These are phyloP conservation scores for Ditylenchus weischeri DNA, from an alignment of 2,888 invertebrate genomes.

Conservation along the genomic window DNA sequence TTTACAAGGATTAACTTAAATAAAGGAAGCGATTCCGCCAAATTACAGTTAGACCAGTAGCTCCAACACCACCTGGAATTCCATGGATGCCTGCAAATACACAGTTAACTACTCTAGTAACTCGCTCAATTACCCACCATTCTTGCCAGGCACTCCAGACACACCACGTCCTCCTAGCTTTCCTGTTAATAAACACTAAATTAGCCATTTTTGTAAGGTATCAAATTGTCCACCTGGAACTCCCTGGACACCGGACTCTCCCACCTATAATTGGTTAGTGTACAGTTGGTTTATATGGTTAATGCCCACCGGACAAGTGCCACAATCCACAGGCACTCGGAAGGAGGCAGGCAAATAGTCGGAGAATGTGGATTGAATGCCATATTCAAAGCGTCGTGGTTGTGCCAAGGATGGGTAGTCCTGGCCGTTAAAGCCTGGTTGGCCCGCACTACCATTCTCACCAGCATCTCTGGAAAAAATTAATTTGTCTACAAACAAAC, in stretches of 20 bases:
- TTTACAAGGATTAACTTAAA: not conserved
- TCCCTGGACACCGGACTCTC: not conserved
- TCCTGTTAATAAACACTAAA: too few species aligned
- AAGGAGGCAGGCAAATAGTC: not conserved
- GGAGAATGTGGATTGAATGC: not conserved
- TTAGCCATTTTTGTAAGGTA: too few species aligned
- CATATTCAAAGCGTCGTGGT: not conserved
- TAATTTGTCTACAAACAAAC: not conserved
- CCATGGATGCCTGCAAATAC: not conserved
- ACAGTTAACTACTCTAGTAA: not conserved
- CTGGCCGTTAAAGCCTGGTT: not conserved
- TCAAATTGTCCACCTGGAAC: too few species aligned
- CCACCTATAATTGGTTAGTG: too few species aligned
- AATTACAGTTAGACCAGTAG: too few species aligned
- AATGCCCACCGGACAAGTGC: not conserved
- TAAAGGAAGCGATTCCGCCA: too few species aligned
- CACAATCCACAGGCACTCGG: not conserved
- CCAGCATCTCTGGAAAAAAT: not conserved
- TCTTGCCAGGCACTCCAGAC: not conserved
- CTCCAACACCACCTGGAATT: too few species aligned
- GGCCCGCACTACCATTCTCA: not conserved
- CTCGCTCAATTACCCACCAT: not conserved
- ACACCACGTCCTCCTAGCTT: too few species aligned
- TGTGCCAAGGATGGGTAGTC: conserved; percentile 3
- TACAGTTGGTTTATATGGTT: too few species aligned